A percentile compares a stretch with the other conserved stretches of the same genome.
phyloP scores from a whole-genome alignment of 2,797 vertebrate genomes.

The Hipposideros larvatus region DNA sequence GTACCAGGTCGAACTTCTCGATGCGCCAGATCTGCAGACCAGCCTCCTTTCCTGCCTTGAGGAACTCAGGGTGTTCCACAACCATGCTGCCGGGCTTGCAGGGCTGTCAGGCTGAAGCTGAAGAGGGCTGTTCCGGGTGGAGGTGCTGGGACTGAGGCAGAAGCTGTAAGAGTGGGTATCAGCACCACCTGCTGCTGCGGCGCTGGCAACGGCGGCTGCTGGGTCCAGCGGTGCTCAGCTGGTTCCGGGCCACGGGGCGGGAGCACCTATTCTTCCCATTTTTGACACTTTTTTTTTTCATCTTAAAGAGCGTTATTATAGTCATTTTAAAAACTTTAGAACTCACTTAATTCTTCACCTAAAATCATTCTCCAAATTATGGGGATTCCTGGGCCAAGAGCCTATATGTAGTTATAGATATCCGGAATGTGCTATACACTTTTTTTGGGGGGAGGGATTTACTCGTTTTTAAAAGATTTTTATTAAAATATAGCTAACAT shows the following conservation, averaged over 20 bases:
- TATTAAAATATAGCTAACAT: no score
- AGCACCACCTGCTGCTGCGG: conserved; percentile 74
- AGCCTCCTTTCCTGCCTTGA: conserved; percentile 93
- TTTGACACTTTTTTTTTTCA: no score
- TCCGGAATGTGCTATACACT: no score
- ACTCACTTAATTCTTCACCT: no score
- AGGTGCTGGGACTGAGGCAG: not conserved
- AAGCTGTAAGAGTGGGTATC: not conserved
- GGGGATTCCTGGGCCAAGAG: no score
- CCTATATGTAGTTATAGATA: no score
- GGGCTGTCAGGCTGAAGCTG: not conserved
- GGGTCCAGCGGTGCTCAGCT: conserved; percentile 77
- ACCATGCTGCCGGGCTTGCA: conserved; percentile 93
- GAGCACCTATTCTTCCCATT: not conserved
- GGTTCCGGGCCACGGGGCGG: conserved; percentile 59
- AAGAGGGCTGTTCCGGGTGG: not conserved
- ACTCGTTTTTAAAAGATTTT: no score
- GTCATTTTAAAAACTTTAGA: no score
- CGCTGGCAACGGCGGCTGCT: conserved; percentile 44
- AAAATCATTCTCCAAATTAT: no score
- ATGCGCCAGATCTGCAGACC: conserved; percentile 99
- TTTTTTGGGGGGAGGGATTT: no score
- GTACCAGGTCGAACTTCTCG: conserved; percentile 97
- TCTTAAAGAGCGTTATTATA: no score
- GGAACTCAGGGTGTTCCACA: conserved; percentile 94